A percentile compares a stretch with the other conserved stretches of the same genome.
phyloP scores from a whole-genome alignment of 2,888 invertebrate species.

The Caenorhabditis zanzibari region DNA sequence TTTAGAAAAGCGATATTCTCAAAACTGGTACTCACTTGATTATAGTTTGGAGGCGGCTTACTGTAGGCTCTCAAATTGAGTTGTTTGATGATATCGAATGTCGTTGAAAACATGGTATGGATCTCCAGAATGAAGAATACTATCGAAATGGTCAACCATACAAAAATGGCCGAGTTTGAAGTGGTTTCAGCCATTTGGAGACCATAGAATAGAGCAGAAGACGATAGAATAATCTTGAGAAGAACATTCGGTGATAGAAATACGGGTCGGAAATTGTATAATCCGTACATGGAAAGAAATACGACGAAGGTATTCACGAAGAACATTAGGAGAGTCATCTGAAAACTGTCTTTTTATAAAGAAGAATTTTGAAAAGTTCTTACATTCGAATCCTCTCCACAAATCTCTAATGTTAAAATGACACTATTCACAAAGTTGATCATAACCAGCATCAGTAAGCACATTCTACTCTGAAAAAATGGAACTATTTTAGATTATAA shows the following conservation, averaged over 20 bases:
- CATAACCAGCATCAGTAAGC: conserved; percentile 65
- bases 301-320: conserved; percentile 67
- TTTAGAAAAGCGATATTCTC: no score
- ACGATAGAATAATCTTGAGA: conserved; percentile 70
- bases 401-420: conserved; percentile 68
- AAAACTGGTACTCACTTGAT: conserved; percentile 64
- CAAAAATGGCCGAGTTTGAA: conserved; percentile 60
- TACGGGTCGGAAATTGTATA: conserved; percentile 68
- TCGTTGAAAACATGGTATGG: conserved; percentile 71
- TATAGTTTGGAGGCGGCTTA: conserved; percentile 71
- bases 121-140: conserved; percentile 70
- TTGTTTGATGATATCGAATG: conserved; percentile 71
- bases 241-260: conserved; percentile 71
- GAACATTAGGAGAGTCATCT: conserved; percentile 67
- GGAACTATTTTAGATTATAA: background rate
- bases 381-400: conserved; percentile 68
- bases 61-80: conserved; percentile 66
- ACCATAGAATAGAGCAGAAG: conserved; percentile 71
- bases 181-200: conserved; percentile 71
- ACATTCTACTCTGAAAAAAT: conserved; percentile 66
- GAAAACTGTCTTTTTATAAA: background rate
- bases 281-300: conserved; percentile 67
- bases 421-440: conserved; percentile 72
- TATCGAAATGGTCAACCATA: conserved; percentile 69
- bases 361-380: background rate